Evolutionary conservation across 2,888 invertebrate genomes (phyloP), one percentile per base, ranked within the genome.

Genomic region (Caenorhabditis becei): DNA sequence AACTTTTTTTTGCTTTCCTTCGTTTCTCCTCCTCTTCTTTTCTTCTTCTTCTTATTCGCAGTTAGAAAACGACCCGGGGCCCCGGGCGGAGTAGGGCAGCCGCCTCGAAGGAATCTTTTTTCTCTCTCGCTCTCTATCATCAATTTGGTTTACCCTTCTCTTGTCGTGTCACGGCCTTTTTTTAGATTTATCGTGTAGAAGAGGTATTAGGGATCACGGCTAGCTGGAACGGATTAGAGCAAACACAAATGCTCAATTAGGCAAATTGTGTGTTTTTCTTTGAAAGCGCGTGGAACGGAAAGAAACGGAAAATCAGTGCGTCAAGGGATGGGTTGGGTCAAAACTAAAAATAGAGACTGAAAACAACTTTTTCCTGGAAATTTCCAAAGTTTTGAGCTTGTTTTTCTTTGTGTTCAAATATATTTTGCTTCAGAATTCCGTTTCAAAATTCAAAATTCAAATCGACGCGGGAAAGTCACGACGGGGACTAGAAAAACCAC

Each of bases 131-230:
- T 62, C 44, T 65, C 62, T 67, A 54, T 69, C 67, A 61, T 62
- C 67, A 67, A 67, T 69, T 77, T 61, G 26, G 41, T 66, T 54
- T 61, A 75, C 75, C 66, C 71, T 67, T 61, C 59, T 53, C 37
- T 54, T 14, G 41, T 41, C 41, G 10, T 41, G 35, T n/a, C n/a
- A 35, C 41, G 41, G 8, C 8, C 41, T 41, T 41, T 41, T 14
- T 41, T 41, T 41, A 16, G 41, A 41, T 14, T 41, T 14, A n/a
- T n/a, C n/a, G n/a, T n/a, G n/a, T n/a, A 4, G 47, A 54, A 24
- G 41, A 67, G 67, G 67, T 47, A 67, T 47, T 44, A 62, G n/a
- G 26, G 37, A 24, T 32, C 26, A 44, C 32, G 5, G 32, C 32
- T 32, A 32, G 32, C 53, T 70, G 61, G 61, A 62, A 70, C 61